phyloP scores from a whole-genome alignment of 2,888 invertebrate genomes.

The Luffia ferchaultella region DNA sequence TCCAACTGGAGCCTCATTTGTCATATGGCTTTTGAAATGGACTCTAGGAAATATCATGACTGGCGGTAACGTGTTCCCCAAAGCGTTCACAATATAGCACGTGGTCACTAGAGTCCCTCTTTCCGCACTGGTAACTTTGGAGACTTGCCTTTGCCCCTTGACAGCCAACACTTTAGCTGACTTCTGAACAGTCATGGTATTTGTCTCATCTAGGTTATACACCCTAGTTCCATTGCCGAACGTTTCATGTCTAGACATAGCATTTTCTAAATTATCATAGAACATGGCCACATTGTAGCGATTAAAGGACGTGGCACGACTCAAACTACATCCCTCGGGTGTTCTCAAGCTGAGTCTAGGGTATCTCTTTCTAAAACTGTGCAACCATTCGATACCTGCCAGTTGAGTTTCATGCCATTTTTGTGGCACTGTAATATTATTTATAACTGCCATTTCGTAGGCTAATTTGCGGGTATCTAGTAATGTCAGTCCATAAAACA shows the following conservation, averaged over 20 bases:
- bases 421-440: slow-evolving; percentile 13
- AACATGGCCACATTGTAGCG: slow-evolving; percentile 12
- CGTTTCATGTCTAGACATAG: slow-evolving; percentile 8
- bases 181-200: slow-evolving; percentile 11
- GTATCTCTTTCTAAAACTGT: slow-evolving; percentile 16
- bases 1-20: slow-evolving; percentile 26
- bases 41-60: slow-evolving; percentile 21
- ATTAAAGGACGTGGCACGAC: slow-evolving; percentile 17
- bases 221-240: slow-evolving; percentile 23
- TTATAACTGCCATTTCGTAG: slow-evolving; percentile 13
- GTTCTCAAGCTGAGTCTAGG: slow-evolving; percentile 10
- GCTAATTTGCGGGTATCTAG: slow-evolving; percentile 12
- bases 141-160: slow-evolving; percentile 10
- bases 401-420: slow-evolving; percentile 16
- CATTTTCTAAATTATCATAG: slow-evolving; percentile 8
- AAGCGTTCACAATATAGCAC: slow-evolving; percentile 19
- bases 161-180: slow-evolving; percentile 9
- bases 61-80: slow-evolving; percentile 20
- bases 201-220: slow-evolving; percentile 28
- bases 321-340: slow-evolving; percentile 15
- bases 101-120: slow-evolving; percentile 18
- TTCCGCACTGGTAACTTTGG: slow-evolving; percentile 11
- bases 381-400: slow-evolving; percentile 16
- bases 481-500: slow-evolving; percentile 5
- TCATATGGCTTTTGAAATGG: slow-evolving; percentile 20